phyloP scores from a whole-genome alignment of 1,140 invertebrate species.

The Centruroides sculpturatus region DNA sequence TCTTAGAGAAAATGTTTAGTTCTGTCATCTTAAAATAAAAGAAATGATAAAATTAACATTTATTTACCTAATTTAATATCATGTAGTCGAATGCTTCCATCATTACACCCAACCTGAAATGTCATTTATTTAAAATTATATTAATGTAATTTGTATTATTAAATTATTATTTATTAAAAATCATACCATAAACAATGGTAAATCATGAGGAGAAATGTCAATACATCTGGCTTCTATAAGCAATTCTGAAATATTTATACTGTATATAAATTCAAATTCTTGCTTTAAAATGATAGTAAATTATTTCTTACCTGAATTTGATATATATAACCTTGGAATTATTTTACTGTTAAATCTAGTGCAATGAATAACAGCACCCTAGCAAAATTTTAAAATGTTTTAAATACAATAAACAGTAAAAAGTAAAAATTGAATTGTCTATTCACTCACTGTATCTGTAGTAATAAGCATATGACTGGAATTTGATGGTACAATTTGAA shows the following conservation, averaged over 20 bases:
- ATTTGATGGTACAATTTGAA: slow-evolving; percentile 35
- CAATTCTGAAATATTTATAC: slow-evolving; percentile 20
- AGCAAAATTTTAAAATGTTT: background rate
- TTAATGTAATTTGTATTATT: slow-evolving; percentile 27
- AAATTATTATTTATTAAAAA: background rate
- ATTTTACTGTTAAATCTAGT: slow-evolving; percentile 33
- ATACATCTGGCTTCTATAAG: slow-evolving; percentile 33
- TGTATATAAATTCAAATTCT: too few species aligned
- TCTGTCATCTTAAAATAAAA: background rate
- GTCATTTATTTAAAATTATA: slow-evolving; percentile 38
- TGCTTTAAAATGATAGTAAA: too few species aligned
- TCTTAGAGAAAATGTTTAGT: background rate
- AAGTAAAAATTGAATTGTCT: background rate
- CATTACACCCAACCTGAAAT: slow-evolving; percentile 41
- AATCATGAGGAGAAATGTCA: slow-evolving; percentile 8
- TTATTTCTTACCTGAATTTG: too few species aligned
- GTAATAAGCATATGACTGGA: slow-evolving; percentile 39
- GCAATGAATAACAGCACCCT: slow-evolving; percentile 36
- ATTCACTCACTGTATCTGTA: slow-evolving; percentile 29
- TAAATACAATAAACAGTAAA: background rate
- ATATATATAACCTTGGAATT: slow-evolving; percentile 26
- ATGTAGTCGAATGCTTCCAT: slow-evolving; percentile 39
- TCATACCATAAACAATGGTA: slow-evolving; percentile 9
- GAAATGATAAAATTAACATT: background rate
- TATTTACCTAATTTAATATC: slow-evolving; percentile 13